Conservation (phyloP, 1,140 invertebrate species). For the Schlechtendalia chinensis region DNA sequence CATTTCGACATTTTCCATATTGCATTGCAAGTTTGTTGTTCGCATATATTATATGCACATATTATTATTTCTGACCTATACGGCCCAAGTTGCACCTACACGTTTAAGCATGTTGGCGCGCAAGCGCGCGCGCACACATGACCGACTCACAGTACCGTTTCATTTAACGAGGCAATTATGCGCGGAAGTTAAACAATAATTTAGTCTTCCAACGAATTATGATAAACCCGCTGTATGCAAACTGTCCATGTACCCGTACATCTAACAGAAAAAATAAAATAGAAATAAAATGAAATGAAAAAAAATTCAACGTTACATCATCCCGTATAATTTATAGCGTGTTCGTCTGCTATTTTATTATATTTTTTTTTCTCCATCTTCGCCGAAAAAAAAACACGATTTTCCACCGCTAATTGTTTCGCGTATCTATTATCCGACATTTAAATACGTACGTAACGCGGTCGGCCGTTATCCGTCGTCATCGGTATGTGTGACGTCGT, state of each 20-base stretch:
- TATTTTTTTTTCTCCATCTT: background rate
- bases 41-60: background rate
- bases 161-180: conserved; percentile 25
- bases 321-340: conserved; percentile 9
- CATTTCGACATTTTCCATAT: too few relatives aligned
- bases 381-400: background rate
- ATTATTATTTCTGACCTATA: conserved; percentile 15
- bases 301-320: background rate
- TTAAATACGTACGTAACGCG: background rate
- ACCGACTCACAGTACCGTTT: background rate
- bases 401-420: conserved; percentile 3
- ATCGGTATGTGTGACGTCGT: too few relatives aligned
- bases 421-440: background rate
- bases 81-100: too few relatives aligned
- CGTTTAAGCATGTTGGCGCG: background rate
- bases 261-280: too few relatives aligned
- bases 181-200: conserved; percentile 6
- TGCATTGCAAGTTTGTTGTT: background rate
- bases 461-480: background rate
- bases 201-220: background rate
- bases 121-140: background rate
- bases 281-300: background rate
- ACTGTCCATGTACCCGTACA: too few relatives aligned
- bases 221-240: too few relatives aligned
- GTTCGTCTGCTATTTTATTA: background rate